Evolutionary conservation across 2,113 vertebrate species (phyloP), one percentile per base, ranked within the genome.

Genomic region (Alethe diademata): DNA sequence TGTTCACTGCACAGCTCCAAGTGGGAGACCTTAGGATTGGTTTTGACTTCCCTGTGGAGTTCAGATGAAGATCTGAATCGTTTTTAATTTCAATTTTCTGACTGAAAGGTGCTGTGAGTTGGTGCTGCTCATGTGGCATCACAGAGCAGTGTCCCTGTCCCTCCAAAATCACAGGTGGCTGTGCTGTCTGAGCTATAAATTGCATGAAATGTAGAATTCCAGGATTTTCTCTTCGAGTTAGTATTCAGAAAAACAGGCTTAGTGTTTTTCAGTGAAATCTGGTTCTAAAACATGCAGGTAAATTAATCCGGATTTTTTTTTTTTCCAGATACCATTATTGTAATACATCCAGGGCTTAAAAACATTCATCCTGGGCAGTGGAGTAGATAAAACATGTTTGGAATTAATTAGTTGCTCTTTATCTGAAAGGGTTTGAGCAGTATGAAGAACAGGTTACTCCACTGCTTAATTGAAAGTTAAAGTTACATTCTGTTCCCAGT

Each of bases 261-360:
- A 28, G 8, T 0, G 4, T 56, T 83, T 81, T 54, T 24, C 24
- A 66, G 65, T 64, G 35, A 11, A 54, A 23, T 6, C 3, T 25
- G 14, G 2, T 66, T 5, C 11, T 36, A 0, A 12, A 40, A 28
- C 0, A 0, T 23, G 14, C n/a, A 61, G n/a, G 12, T 51, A 10
- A 64, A 69, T 50, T 24, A 60, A 5, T 31, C 28, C 31, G 28
- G 51, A 31, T 60, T 78, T 54, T 48, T 78, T 35, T 35, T 53
- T 69, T 51, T 19, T 2, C 8, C 29, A 4, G 6, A 11, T n/a
- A 24, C 31, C 3, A 1, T 47, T 1, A 1, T 4, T 58, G 29
- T 33, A 36, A 7, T 42, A n/a, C 4, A 4, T 3, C 3, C 22
- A 58, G 35, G 38, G 7, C 29, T 86, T 76, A 33, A 4, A 60